Conservation (phyloP, 1,140 invertebrate genomes). For the Zaprionus inermis region DNA sequence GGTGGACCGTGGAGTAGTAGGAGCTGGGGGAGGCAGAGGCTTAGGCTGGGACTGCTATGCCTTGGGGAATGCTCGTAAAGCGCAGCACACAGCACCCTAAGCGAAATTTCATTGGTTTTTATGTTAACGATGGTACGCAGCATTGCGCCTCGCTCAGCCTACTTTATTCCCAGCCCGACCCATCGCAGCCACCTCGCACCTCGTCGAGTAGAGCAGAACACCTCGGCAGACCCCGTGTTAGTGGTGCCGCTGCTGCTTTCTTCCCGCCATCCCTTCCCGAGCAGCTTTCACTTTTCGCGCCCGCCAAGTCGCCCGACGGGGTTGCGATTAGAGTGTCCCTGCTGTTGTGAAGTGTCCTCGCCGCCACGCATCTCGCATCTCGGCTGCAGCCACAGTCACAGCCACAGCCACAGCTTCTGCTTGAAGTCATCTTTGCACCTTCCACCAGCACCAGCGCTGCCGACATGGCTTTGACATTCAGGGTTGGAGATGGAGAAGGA, state of each 20-base stretch:
- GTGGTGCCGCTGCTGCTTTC: neutral
- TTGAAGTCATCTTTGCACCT: conserved; percentile 44
- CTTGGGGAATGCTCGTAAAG: conserved; percentile 57
- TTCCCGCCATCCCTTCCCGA: neutral
- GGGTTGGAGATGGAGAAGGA: neutral
- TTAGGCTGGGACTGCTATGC: conserved; percentile 1
- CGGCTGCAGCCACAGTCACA: neutral
- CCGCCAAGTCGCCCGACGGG: conserved; percentile 19
- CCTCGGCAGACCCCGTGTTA: neutral
- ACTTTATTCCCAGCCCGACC: neutral
- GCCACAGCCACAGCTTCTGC: conserved; percentile 6
- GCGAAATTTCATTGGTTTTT: conserved; percentile 78
- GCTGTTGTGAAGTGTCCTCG: conserved; percentile 6
- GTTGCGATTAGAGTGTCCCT: conserved; percentile 28
- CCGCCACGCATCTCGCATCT: neutral
- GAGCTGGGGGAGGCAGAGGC: too few relatives aligned
- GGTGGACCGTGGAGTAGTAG: neutral
- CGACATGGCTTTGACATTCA: conserved; percentile 35
- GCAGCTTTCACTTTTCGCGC: conserved; percentile 49
- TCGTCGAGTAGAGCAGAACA: neutral
- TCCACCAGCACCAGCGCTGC: conserved; percentile 2
- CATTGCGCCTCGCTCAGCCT: neutral
- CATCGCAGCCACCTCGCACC: neutral
- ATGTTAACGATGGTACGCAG: conserved; percentile 42
- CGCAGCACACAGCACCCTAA: conserved; percentile 59